Evolutionary conservation across 2,888 invertebrate genomes (phyloP), one percentile per base, ranked within the genome.

Genomic region (Folsomia manolachei): DNA sequence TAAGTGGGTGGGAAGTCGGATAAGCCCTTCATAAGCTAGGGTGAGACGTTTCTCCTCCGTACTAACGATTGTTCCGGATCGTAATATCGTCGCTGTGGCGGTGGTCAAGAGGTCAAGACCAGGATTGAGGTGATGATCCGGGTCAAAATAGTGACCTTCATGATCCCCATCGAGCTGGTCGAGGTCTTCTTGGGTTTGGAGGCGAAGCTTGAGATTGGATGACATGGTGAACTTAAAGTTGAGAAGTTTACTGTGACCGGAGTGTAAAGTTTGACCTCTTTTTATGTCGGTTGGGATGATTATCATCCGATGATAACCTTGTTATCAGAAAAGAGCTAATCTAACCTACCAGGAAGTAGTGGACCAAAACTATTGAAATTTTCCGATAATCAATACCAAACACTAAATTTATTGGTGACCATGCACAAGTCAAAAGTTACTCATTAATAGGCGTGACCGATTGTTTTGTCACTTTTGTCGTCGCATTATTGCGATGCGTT

Each of bases 1-100:
- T 65, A 91, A 85, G 19, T 88, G 86, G 78, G 87, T 86, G 0
- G 91, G 91, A 81, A 91, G 86, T 19, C 87, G 86, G 75, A 86
- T 87, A 51, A 91, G 83, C 74, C 87, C 87, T 83, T 91, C 91
- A 81, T 91, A 90, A 0, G 91, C 91, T 74, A 91, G 82, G 0
- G 90, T 90, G 66, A 91, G 84, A 79, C 87, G 86, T 27, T 86
- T 85, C 2, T 87, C 84, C 60, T 88, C 87, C 1, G 78, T 75
- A 51, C 74, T 78, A 7, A 79, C 79, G 18, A 80, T 79, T 14
- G 75, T 74, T 21, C 78, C 77, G 39, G 76, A 74, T 62, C 68
- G 39, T 4, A 9, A 39, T 14, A 14, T 9, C 4, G 39, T 39
- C 14, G 4, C 39, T 14, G 14, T 39, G 4, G 14, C 14, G 4